Evolutionary conservation across 2,888 invertebrate genomes (phyloP).

Genomic region (Lysandra coridon): DNA sequence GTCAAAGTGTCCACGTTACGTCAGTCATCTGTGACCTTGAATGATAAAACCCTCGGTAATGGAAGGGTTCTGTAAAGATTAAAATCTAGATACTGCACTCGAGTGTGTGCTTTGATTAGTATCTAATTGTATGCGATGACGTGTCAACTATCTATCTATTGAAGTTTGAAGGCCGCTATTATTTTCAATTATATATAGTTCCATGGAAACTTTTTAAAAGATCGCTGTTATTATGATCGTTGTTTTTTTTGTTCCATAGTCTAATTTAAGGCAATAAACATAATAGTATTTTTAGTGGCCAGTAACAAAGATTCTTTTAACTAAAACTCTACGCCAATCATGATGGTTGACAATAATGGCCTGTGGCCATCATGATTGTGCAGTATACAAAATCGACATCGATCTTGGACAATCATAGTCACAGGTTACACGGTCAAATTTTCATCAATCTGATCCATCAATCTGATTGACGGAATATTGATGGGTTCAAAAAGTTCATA

Average conservation of each 20-base stretch:
- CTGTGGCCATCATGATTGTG: no score
- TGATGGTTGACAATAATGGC: no score
- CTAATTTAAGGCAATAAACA: not conserved
- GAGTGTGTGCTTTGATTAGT: not conserved
- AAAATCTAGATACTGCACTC: not conserved
- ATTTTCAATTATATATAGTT: not conserved
- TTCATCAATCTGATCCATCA: no score
- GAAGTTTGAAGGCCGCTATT: not conserved
- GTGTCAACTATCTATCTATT: not conserved
- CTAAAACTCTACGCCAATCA: no score
- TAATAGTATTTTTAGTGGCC: not conserved
- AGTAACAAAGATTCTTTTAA: not conserved
- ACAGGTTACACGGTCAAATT: no score
- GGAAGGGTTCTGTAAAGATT: not conserved
- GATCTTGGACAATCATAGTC: no score
- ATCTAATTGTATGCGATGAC: not conserved
- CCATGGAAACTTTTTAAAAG: not conserved
- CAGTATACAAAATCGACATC: no score
- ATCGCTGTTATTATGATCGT: not conserved
- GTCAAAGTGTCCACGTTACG: constrained; percentile 25
- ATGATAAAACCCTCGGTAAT: constrained; percentile 11
- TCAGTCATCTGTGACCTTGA: constrained; percentile 22
- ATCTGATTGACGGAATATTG: no score
- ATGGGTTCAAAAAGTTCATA: no score
- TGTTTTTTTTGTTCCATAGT: not conserved